These are phyloP conservation scores for Crossaster papposus DNA, from an alignment of 53 echinoderm and acorn worm genomes.

Conservation along the genomic window DNA sequence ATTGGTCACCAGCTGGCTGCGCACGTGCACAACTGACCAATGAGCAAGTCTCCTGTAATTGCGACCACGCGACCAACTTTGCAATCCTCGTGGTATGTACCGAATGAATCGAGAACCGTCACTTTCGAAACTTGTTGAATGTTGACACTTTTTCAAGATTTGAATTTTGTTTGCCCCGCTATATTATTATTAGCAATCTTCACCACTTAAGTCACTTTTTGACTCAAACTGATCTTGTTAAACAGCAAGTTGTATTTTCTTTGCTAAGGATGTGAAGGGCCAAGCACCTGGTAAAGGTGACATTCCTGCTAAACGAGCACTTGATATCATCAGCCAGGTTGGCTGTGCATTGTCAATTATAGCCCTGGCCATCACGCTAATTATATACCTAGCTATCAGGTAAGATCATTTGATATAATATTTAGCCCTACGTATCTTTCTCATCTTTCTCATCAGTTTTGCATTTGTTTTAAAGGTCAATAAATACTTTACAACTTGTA, in stretches of 20 bases:
- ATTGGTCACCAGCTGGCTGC: slow-evolving; percentile 83
- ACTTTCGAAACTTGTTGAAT: no score
- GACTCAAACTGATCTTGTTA: no score
- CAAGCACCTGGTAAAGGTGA: slow-evolving; percentile 1
- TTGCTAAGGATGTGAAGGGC: slow-evolving; percentile 12
- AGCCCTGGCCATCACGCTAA: slow-evolving; percentile 66
- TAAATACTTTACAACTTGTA: no score
- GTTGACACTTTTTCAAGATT: no score
- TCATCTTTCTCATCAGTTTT: no score
- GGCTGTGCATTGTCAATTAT: slow-evolving; percentile 57
- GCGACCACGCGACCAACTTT: slow-evolving; percentile 88
- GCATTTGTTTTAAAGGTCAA: no score
- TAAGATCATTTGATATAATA: background rate
- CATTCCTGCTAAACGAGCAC: background rate
- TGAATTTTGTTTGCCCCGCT: no score
- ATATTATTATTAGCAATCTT: no score
- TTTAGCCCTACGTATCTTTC: no score
- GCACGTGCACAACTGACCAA: slow-evolving; percentile 14
- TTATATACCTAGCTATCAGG: slow-evolving; percentile 77
- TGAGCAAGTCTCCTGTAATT: slow-evolving; percentile 61
- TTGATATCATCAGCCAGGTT: slow-evolving; percentile 53
- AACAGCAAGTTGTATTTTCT: no score
- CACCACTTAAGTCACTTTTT: no score
- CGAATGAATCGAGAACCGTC: background rate
- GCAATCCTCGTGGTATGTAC: slow-evolving; percentile 82